Evolutionary conservation across 2,797 vertebrate genomes (phyloP).

Genomic region (Varecia variegata): DNA sequence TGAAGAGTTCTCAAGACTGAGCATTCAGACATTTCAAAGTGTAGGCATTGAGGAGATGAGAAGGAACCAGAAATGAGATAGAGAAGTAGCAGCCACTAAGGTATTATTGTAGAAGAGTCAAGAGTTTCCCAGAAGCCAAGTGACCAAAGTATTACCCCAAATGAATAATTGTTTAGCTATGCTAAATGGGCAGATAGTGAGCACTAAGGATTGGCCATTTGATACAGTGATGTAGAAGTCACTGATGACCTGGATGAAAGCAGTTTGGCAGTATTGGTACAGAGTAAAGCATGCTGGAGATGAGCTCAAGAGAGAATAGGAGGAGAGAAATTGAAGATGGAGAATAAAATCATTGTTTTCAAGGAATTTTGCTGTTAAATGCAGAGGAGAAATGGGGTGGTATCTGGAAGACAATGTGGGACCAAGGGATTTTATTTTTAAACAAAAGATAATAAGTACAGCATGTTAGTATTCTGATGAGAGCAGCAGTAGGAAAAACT

Average conservation of each 20-base stretch:
- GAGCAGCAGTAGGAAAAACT: not conserved
- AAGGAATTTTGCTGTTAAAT: not conserved
- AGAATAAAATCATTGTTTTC: not conserved
- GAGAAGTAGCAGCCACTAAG: not conserved
- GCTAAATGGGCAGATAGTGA: not conserved
- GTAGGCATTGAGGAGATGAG: not conserved
- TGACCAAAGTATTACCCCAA: not conserved
- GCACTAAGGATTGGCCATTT: not conserved
- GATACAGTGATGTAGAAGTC: not conserved
- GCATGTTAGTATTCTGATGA: not conserved
- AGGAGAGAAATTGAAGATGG: not conserved
- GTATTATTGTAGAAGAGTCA: not conserved
- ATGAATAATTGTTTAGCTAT: not conserved
- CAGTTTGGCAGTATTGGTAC: not conserved
- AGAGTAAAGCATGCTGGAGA: not conserved
- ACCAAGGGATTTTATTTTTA: not conserved
- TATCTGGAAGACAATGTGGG: not conserved
- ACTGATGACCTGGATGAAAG: not conserved
- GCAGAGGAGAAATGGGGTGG: not conserved
- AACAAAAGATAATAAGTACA: not conserved
- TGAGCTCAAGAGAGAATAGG: not conserved
- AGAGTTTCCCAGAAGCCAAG: not conserved
- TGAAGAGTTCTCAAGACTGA: not conserved
- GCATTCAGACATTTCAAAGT: not conserved
- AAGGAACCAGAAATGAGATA: not conserved